Conservation (phyloP, 2,888 invertebrate species). For the Endomychus coccineus region DNA sequence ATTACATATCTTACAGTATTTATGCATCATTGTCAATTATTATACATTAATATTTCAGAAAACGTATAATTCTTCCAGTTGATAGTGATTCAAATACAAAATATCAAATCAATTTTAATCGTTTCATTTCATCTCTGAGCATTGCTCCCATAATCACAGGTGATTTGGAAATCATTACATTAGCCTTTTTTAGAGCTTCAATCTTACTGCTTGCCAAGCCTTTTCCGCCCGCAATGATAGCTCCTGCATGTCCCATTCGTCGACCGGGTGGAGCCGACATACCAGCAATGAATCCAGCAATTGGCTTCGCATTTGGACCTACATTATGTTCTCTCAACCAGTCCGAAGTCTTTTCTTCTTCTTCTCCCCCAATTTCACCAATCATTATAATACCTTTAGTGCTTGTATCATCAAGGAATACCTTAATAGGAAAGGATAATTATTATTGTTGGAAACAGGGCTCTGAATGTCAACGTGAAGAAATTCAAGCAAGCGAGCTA, state of each 20-base stretch:
- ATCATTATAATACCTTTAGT: conserved; percentile 96
- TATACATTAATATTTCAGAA: too few species aligned
- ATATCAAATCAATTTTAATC: conserved; percentile 10
- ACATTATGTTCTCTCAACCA: conserved; percentile 70
- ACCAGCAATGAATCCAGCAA: conserved; percentile 97
- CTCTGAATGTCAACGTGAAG: too few species aligned
- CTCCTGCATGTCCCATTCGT: conserved; percentile 98
- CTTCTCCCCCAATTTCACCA: conserved; percentile 91
- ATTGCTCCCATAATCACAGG: conserved; percentile 26
- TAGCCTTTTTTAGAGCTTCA: conserved; percentile 24
- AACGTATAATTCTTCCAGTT: too few species aligned
- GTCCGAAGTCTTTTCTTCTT: conserved; percentile 92
- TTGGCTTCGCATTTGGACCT: conserved; percentile 83
- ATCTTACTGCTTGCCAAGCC: conserved; percentile 47
- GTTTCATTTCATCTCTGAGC: conserved; percentile 16
- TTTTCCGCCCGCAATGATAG: conserved; percentile 96
- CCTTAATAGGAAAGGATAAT: too few species aligned
- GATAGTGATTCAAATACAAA: too few species aligned
- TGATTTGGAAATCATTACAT: conserved; percentile 22
- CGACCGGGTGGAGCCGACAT: conserved; percentile 93
- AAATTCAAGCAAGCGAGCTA: too few species aligned
- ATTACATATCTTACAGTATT: too few species aligned
- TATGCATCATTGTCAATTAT: too few species aligned
- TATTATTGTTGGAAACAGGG: too few species aligned
- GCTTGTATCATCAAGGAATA: conserved; percentile 83